Conservation (phyloP, 2,113 vertebrate genomes). For the Macquaria australasica region DNA sequence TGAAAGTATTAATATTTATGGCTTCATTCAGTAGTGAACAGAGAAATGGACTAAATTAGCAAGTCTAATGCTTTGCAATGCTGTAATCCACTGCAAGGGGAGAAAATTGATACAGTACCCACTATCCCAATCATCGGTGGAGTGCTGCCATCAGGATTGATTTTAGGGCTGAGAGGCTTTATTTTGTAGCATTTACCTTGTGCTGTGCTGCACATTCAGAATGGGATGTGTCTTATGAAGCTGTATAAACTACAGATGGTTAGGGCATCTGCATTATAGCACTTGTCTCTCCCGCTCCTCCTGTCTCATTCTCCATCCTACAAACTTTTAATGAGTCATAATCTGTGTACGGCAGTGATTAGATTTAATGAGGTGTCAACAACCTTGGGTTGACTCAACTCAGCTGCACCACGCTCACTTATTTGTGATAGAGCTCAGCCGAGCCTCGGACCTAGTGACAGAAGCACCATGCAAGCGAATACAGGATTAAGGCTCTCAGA, state of each 20-base stretch:
- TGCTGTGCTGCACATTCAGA: constrained; percentile 22
- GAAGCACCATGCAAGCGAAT: constrained; percentile 22
- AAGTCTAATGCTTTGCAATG: constrained; percentile 76
- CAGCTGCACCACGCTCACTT: constrained; percentile 25
- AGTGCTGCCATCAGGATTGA: constrained; percentile 49
- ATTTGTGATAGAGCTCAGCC: constrained; percentile 44
- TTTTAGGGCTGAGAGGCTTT: constrained; percentile 34
- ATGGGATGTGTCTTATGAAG: constrained; percentile 21
- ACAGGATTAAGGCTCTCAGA: constrained; percentile 25
- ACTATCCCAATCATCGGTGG: constrained; percentile 39
- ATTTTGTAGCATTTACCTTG: constrained; percentile 35
- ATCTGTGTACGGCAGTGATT: constrained; percentile 58
- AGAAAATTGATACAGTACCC: constrained; percentile 50
- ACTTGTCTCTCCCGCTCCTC: constrained; percentile 34
- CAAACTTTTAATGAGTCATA: constrained; percentile 73
- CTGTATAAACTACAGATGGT: constrained; percentile 51
- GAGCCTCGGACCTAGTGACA: constrained; percentile 31
- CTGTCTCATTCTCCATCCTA: constrained; percentile 43
- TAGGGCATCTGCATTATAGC: constrained; percentile 50
- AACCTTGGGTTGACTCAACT: constrained; percentile 67
- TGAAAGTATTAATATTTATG: constrained; percentile 79
- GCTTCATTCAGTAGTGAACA: constrained; percentile 66
- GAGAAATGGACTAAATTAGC: constrained; percentile 71
- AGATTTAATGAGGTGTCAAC: constrained; percentile 73
- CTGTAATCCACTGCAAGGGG: constrained; percentile 40